Evolutionary conservation across 2,888 invertebrate genomes (phyloP), one percentile per base, ranked within the genome.

Genomic region (Ormyrus labotus): DNA sequence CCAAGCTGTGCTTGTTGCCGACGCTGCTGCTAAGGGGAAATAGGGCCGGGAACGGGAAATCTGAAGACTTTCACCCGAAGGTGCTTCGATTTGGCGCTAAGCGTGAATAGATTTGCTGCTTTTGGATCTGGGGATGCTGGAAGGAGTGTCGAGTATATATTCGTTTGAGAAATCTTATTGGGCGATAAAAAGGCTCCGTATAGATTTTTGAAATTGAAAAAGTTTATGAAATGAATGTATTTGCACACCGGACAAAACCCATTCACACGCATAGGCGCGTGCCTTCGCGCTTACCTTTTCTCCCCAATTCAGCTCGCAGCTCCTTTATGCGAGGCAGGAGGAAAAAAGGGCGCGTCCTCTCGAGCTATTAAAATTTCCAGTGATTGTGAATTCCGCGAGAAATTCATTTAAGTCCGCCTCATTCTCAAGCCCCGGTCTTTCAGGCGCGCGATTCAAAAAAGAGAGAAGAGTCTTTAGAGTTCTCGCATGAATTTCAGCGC

Each of bases 301-400:
- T 9, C 13, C 13, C 19, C 6, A 9, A 48, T 11, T 4, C n/a
- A 67, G 51, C 11, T 3, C 10, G 34, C 53, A 34, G 13, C 19
- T 2, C 13, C 19, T 19, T 19, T 51, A 19, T 9, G 19, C 19
- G 50, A 67, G 51, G 10, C 51, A n/a, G 13, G 47, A 13, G 5
- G 5, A 50, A 11, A 19, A 60, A 7, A 47, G n/a, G 9, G 19
- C 13, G 19, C 13, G 8, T 60, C n/a, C 60, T 58, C 9, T 10
- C 9, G 48, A 50, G 70, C 50, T 4, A 63, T 72, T 72, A 51
- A 45, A 61, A 34, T 53, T 63, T 34, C n/a, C 45, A 5, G n/a
- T 63, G 60, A 61, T 53, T 53, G 60, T 45, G 53, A 53, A 58
- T 63, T 63, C 13, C 13, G 53, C 72, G 63, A 72, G 51, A 63